These are phyloP conservation scores for Pentamera pediparva DNA, from an alignment of 53 echinoderm and acorn worm genomes.

Conservation along the genomic window DNA sequence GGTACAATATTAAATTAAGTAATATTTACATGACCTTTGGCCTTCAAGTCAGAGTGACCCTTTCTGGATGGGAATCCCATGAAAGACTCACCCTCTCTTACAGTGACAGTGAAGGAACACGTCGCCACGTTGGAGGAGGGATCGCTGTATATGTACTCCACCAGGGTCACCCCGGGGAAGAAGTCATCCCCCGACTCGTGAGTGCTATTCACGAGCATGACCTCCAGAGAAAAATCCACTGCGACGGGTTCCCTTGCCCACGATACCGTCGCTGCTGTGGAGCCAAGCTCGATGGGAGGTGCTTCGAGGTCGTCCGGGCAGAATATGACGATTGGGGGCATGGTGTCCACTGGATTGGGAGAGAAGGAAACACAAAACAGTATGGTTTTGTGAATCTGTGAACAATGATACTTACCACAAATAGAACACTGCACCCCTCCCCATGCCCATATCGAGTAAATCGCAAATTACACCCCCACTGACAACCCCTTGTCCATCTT, in stretches of 20 bases:
- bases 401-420: too few relatives aligned
- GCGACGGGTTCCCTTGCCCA: conserved; percentile 1
- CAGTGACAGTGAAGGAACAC: background rate
- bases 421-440: too few relatives aligned
- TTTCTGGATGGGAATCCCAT: too few relatives aligned
- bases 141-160: background rate
- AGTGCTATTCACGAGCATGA: background rate
- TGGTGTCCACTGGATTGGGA: conserved; percentile 12
- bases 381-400: too few relatives aligned
- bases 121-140: background rate
- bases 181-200: background rate
- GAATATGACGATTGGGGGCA: background rate
- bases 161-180: background rate
- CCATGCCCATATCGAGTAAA: too few relatives aligned
- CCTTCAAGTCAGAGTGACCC: too few relatives aligned
- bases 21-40: too few relatives aligned
- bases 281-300: conserved; percentile 22
- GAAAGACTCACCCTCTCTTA: background rate
- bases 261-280: background rate
- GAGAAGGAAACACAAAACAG: too few relatives aligned
- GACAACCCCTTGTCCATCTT: background rate
- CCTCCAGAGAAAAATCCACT: background rate
- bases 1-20: too few relatives aligned
- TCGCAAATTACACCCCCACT: too few relatives aligned
- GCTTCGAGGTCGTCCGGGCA: background rate